These are phyloP conservation scores for Synergus gifuensis DNA, from an alignment of 2,888 invertebrate genomes.

Conservation along the genomic window DNA sequence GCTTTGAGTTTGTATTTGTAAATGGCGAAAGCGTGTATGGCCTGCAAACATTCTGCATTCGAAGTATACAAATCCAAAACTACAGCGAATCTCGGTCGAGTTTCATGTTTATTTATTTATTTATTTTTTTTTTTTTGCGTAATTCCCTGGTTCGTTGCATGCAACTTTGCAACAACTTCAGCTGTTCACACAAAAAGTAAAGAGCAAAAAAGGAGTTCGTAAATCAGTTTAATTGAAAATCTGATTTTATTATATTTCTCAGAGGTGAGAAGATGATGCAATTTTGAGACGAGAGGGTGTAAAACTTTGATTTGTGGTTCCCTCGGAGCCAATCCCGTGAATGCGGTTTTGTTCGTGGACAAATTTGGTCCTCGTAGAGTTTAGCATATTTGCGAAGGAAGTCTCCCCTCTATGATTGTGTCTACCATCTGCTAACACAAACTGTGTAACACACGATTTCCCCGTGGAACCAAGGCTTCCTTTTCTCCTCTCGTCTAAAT, in stretches of 20 bases:
- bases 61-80: conserved; percentile 20
- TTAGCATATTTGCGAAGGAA: conserved; percentile 39
- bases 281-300: background rate
- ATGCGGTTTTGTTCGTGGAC: background rate
- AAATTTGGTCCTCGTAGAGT: conserved; percentile 21
- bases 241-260: too few species aligned
- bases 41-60: conserved; percentile 23
- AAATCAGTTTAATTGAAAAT: conserved; percentile 44
- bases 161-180: conserved; percentile 25
- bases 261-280: conserved; percentile 10
- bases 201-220: background rate
- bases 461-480: conserved; percentile 8
- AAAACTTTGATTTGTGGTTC: conserved; percentile 49
- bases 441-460: conserved; percentile 33
- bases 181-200: background rate
- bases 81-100: conserved; percentile 13
- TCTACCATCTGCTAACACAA: conserved; percentile 33
- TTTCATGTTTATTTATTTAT: conserved; percentile 3
- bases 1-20: conserved; percentile 32
- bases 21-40: conserved; percentile 30
- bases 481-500: conserved; percentile 2
- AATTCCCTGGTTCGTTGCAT: conserved; percentile 42
- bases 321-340: background rate
- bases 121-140: background rate
- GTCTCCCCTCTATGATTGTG: conserved; percentile 29